Percentiles rank a stretch among this genome's conserved stretches.
These are phyloP conservation scores for Portunus trituberculatus DNA, from an alignment of 1,140 invertebrate genomes.

Conservation along the genomic window DNA sequence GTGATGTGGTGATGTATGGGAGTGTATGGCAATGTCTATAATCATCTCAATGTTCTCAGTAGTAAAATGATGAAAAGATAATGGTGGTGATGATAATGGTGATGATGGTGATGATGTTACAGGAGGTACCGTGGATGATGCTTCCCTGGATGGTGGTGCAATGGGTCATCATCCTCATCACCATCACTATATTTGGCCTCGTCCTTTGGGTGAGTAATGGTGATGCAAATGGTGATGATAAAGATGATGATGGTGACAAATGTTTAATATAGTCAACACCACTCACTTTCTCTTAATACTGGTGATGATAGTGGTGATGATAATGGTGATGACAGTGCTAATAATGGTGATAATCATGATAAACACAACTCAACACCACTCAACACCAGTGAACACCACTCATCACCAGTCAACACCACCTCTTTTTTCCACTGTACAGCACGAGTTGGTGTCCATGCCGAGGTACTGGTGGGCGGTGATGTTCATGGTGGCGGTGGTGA, in stretches of 20 bases:
- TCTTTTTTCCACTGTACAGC: neutral
- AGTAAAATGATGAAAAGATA: neutral
- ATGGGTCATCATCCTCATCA: constrained; percentile 67
- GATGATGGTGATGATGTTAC: neutral
- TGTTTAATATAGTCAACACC: neutral
- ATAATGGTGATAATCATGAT: neutral
- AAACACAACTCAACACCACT: neutral
- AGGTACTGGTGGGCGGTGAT: constrained; percentile 56
- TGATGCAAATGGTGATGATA: neutral
- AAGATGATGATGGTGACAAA: neutral
- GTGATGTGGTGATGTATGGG: too few species aligned
- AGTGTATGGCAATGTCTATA: neutral
- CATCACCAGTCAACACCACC: neutral
- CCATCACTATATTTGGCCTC: constrained; percentile 57
- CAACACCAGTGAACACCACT: neutral
- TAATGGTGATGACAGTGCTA: neutral
- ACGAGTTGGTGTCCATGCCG: constrained; percentile 51
- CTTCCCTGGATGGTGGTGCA: constrained; percentile 70
- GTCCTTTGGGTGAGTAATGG: constrained; percentile 60
- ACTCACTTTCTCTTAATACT: neutral
- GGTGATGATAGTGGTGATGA: neutral
- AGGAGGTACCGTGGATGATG: constrained; percentile 67
- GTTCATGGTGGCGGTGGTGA: constrained; percentile 63
- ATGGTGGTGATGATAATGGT: neutral
- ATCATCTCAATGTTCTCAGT: neutral